Base-by-base conservation (phyloP, 2,113 vertebrate species). In the Gnathonemus echidnorhynchus region DNA sequence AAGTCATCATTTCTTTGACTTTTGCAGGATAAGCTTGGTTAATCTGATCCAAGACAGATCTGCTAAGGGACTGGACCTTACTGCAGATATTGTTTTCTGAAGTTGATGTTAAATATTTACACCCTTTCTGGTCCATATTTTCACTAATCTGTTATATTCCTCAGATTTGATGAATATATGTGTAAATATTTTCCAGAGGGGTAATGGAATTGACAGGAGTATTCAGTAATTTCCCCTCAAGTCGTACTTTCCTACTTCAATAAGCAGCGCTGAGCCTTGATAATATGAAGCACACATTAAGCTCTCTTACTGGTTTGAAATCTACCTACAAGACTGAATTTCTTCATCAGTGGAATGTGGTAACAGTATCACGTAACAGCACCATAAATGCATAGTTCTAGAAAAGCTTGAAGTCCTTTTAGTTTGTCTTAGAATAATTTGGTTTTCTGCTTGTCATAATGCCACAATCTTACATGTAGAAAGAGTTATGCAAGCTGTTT, bases 31-130 rank as follows among this genome's bases (percentile, higher is more conserved):
- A 90, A 93, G 94, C 94, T 90, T 46, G 70, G 91, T 89, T 91
- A 89, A 90, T 91, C 89, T 87, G 92, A 91, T 92, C 94, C 93
- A 86, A 96, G 95, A 96, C 94, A 94, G 91, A 96, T 96, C 95
- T 94, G 94, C 95, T 94, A 96, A 17, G 19, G 50, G 89, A 89
- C 92, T 56, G 42, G 89, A 90, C 91, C 90, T 56, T 90, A 91
- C 92, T 93, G 93, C 93, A 74, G 90, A 92, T 92, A 94, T 95
- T 95, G 94, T 95, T 94, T 92, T 94, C 0, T 53, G n/a, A 92
- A 93, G 86, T 92, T 24, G 52, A 89, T 93, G 93, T 92, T 91
- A 92, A 95, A 95, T 93, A 92, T 93, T 53, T 53, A 53, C 17
- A 92, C 31, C 88, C 80, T 94, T 95, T 91, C 91, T 90, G 86